Percentiles rank a stretch among this genome's conserved stretches.
Conservation (phyloP, 2,888 invertebrate species). For the Steinernema carpocapsae region DNA sequence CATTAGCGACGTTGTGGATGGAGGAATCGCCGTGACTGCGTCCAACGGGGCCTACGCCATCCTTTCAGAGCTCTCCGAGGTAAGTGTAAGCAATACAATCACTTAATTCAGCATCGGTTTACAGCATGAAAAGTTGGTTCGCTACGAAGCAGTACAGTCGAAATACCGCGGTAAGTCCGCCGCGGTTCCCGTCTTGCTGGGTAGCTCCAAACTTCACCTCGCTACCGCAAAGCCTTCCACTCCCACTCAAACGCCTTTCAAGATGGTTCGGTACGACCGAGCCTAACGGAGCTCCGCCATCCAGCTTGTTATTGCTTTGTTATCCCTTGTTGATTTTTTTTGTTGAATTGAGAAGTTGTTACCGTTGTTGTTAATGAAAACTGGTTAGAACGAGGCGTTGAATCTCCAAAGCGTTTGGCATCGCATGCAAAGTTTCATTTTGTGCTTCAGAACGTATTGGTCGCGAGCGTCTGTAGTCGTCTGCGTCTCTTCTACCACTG, state of each 20-base stretch:
- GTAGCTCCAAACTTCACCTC: background rate
- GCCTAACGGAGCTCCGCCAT: background rate
- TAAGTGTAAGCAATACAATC: background rate
- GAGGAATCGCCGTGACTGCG: background rate
- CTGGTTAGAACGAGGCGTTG: background rate
- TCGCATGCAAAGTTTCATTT: background rate
- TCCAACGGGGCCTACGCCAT: background rate
- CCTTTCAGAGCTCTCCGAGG: background rate
- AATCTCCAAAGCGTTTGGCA: background rate
- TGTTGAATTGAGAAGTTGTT: background rate
- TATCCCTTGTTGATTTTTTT: constrained; percentile 25
- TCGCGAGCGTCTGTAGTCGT: background rate
- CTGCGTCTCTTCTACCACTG: constrained; percentile 1
- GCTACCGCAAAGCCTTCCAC: background rate
- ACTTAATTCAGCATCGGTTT: background rate
- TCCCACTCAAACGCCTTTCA: constrained; percentile 13
- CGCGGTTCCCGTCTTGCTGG: background rate
- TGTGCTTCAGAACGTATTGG: too few species aligned
- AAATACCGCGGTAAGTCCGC: background rate
- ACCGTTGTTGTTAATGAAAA: background rate
- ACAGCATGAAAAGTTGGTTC: background rate
- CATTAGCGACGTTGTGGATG: background rate
- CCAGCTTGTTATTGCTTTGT: background rate
- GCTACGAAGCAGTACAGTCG: constrained; percentile 1
- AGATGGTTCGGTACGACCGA: constrained; percentile 19